These are phyloP conservation scores for Gobionotothen gibberifrons DNA, from an alignment of 2,797 vertebrate species.

Conservation along the genomic window DNA sequence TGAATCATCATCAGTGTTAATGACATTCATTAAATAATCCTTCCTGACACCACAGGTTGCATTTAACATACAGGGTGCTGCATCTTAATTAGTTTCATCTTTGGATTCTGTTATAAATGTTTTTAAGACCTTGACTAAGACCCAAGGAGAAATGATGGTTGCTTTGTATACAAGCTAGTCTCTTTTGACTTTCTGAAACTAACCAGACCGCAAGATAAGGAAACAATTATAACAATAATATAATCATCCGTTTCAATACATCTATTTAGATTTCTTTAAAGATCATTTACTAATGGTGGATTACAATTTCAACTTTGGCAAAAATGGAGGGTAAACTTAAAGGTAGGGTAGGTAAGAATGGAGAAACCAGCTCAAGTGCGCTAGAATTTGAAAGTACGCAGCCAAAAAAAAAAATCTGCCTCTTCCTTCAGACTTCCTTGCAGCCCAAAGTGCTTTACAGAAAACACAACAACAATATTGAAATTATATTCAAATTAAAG, in stretches of 20 bases:
- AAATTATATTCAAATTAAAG: too few relatives aligned
- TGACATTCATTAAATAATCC: not conserved
- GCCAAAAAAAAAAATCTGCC: too few relatives aligned
- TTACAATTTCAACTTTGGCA: not conserved
- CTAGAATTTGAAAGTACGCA: too few relatives aligned
- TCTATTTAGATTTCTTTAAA: not conserved
- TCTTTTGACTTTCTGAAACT: not conserved
- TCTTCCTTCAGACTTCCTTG: too few relatives aligned
- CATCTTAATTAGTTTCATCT: not conserved
- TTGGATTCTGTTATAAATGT: not conserved
- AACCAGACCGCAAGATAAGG: not conserved
- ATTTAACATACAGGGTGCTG: not conserved
- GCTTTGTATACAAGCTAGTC: not conserved
- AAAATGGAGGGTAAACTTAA: not conserved
- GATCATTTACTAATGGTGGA: not conserved
- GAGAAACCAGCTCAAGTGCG: too few relatives aligned
- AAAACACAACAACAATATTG: too few relatives aligned
- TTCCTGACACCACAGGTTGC: not conserved
- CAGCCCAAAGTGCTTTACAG: too few relatives aligned
- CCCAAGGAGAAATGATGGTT: not conserved
- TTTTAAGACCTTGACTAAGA: not conserved
- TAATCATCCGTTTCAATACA: not conserved
- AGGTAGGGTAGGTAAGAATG: too few relatives aligned
- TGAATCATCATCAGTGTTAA: constrained; percentile 8
- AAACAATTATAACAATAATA: too few relatives aligned